A percentile compares a stretch with the other conserved stretches of the same genome.
These are phyloP conservation scores for Notothenia rossii DNA, from an alignment of 2,113 vertebrate genomes.

Conservation along the genomic window DNA sequence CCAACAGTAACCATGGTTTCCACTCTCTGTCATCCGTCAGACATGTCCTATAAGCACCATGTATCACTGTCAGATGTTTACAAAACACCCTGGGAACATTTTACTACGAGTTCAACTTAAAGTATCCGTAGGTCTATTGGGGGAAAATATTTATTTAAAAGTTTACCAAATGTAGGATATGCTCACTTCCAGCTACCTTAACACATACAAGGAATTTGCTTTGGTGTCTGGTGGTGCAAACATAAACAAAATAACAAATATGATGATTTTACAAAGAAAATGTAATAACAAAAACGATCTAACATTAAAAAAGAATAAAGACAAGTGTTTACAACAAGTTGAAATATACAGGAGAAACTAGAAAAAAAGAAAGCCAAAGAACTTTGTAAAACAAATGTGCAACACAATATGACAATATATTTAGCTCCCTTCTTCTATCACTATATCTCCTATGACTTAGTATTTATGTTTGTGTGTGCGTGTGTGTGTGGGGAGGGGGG, in stretches of 20 bases:
- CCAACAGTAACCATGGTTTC: conserved; percentile 56
- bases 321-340: too few relatives aligned
- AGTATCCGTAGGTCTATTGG: neutral
- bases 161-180: neutral
- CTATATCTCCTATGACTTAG: conserved; percentile 22
- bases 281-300: too few relatives aligned
- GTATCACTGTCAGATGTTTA: conserved; percentile 31
- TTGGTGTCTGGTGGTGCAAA: too few relatives aligned
- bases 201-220: too few relatives aligned
- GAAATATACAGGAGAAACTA: too few relatives aligned
- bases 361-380: too few relatives aligned
- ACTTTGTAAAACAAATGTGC: too few relatives aligned
- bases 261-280: too few relatives aligned
- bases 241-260: too few relatives aligned
- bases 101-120: neutral
- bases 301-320: too few relatives aligned
- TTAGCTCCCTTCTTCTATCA: neutral
- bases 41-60: conserved; percentile 36
- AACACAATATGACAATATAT: too few relatives aligned
- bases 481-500: neutral
- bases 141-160: neutral
- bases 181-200: neutral
- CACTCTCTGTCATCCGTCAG: conserved; percentile 47
- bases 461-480: conserved; percentile 25
- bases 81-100: conserved; percentile 15